phyloP scores from a whole-genome alignment of 2,888 invertebrate genomes.

The Sussaba pulchella region DNA sequence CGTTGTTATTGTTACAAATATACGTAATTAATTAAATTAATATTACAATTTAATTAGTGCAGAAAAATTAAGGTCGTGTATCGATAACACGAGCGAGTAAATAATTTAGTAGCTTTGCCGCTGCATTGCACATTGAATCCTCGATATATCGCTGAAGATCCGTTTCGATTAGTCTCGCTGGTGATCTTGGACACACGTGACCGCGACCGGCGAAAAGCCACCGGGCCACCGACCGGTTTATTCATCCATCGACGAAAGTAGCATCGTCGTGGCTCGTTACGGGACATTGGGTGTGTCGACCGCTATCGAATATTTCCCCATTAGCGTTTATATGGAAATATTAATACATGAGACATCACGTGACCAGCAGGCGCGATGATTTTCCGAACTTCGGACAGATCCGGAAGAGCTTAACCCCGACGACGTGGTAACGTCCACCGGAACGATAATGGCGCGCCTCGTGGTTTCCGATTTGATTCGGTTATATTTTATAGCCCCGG shows the following conservation, averaged over 20 bases:
- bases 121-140: conserved; percentile 40
- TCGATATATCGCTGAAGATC: conserved; percentile 23
- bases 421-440: conserved; percentile 78
- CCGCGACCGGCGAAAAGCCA: conserved; percentile 28
- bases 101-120: conserved; percentile 41
- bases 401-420: conserved; percentile 83
- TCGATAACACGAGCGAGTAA: conserved; percentile 4
- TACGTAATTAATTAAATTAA: too few species aligned
- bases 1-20: too few species aligned
- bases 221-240: conserved; percentile 56
- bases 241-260: conserved; percentile 34
- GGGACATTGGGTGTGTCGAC: too few species aligned
- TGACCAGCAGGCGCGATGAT: conserved; percentile 42
- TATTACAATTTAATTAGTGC: too few species aligned
- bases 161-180: conserved; percentile 67
- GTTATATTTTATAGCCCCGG: conserved; percentile 79
- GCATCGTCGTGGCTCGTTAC: not conserved
- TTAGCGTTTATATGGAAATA: conserved; percentile 62
- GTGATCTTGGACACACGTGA: conserved; percentile 67
- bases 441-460: conserved; percentile 74
- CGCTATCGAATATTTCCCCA: conserved; percentile 52
- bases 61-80: not conserved
- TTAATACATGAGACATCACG: conserved; percentile 41
- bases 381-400: conserved; percentile 64
- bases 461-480: conserved; percentile 81